Conservation (phyloP, 2,888 invertebrate genomes). For the Elmis aenea region DNA sequence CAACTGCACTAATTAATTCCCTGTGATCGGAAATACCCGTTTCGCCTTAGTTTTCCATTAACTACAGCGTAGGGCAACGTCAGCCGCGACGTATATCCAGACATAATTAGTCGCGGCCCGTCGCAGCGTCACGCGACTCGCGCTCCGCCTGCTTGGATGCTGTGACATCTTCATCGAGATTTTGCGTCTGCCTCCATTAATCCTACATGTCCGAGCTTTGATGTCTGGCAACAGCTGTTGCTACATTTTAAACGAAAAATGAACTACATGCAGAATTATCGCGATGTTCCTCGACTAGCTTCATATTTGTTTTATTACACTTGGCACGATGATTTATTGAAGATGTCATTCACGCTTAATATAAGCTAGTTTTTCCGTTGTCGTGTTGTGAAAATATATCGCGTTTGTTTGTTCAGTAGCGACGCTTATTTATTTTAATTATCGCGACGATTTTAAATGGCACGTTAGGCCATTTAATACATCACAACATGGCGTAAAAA, state of each 20-base stretch:
- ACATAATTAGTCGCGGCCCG: conserved; percentile 41
- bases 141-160: conserved; percentile 31
- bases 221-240: conserved; percentile 35
- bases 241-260: conserved; percentile 9
- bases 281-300: no score
- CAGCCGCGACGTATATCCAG: conserved; percentile 39
- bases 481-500: no score
- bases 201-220: conserved; percentile 35
- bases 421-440: no score
- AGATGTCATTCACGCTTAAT: no score
- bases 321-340: no score
- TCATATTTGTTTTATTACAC: no score
- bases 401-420: no score
- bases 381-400: no score
- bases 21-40: conserved; percentile 14
- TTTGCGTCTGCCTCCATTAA: conserved; percentile 35
- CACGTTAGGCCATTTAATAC: no score
- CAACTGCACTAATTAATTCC: conserved; percentile 13
- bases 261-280: conserved; percentile 11
- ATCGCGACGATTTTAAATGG: no score
- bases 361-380: no score
- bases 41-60: conserved; percentile 16
- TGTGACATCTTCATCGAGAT: conserved; percentile 40
- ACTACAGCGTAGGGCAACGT: conserved; percentile 14
- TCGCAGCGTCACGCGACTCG: conserved; percentile 33